Evolutionary conservation across 2,113 vertebrate genomes (phyloP).

Genomic region (Corapipo altera): DNA sequence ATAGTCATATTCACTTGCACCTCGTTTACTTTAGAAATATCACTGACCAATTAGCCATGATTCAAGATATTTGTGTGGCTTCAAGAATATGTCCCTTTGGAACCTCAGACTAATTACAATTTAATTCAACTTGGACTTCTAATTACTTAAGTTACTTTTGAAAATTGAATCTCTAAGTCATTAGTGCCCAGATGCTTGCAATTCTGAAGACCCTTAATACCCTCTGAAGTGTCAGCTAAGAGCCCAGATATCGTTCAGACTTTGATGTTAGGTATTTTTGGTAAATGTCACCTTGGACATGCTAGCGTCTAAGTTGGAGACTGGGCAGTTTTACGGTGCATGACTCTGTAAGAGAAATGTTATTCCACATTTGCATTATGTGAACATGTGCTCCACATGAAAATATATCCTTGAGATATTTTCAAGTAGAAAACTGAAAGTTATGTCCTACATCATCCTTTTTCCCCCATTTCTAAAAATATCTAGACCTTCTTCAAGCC

Average conservation of each 20-base stretch:
- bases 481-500: neutral
- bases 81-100: neutral
- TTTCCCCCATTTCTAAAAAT: neutral
- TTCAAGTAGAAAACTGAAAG: neutral
- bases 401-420: neutral
- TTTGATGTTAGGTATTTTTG: neutral
- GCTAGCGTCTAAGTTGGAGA: neutral
- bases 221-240: neutral
- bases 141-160: conserved; percentile 21
- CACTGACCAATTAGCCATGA: neutral
- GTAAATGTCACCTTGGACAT: neutral
- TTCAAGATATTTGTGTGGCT: neutral
- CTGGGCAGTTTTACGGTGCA: neutral
- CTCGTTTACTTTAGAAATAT: neutral
- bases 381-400: neutral
- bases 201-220: neutral
- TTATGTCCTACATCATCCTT: neutral
- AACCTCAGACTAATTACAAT: neutral
- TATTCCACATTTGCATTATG: neutral
- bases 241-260: neutral
- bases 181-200: neutral
- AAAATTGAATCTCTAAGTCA: neutral
- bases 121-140: neutral
- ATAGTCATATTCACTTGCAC: neutral
- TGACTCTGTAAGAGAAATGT: neutral